These are phyloP conservation scores for Amazonetta brasiliensis DNA, from an alignment of 2,797 vertebrate species.

Conservation along the genomic window DNA sequence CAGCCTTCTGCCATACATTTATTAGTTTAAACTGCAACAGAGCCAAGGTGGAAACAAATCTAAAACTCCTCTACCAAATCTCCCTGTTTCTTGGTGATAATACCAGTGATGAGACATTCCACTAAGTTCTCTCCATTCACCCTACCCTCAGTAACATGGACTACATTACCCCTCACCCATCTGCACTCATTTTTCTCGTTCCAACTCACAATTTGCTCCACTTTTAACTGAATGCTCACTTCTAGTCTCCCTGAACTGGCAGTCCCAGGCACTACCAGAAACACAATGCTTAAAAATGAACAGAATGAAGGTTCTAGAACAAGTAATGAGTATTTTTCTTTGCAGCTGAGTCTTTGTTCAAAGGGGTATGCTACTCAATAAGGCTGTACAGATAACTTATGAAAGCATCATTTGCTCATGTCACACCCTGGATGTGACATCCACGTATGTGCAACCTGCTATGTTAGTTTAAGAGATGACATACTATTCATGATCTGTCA, in stretches of 20 bases:
- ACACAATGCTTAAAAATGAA: not conserved
- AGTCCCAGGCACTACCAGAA: not conserved
- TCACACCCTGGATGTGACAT: not conserved
- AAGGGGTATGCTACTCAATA: not conserved
- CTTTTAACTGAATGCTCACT: not conserved
- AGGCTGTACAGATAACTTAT: not conserved
- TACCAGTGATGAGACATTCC: not conserved
- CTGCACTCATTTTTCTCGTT: not conserved
- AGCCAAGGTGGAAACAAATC: not conserved
- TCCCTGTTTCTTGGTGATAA: not conserved
- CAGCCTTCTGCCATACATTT: not conserved
- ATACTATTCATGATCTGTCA: not conserved
- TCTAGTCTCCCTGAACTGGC: not conserved
- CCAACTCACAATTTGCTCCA: not conserved
- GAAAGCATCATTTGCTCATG: not conserved
- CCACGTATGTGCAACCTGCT: not conserved
- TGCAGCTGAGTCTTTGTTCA: not conserved
- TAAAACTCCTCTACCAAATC: not conserved
- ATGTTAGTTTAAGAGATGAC: not conserved
- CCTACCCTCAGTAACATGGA: accelerated
- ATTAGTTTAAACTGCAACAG: not conserved
- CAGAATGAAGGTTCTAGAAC: not conserved
- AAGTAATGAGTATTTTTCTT: not conserved
- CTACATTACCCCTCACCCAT: not conserved
- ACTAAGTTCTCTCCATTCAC: not conserved